Conservation (phyloP, 2,888 invertebrate genomes). For the Rutpela maculata region DNA sequence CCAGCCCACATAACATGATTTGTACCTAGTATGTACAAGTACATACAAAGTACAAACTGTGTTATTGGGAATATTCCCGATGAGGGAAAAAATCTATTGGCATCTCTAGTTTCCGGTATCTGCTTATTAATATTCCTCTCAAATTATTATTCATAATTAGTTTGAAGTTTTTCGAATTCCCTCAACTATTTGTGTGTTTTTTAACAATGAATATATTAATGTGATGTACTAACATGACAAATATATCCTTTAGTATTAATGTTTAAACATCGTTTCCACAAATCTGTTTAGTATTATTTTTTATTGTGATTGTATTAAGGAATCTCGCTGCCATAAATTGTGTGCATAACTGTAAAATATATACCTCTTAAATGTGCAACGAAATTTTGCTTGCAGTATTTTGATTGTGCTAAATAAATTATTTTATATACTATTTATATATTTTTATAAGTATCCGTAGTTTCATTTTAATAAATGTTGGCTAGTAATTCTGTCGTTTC, state of each 20-base stretch:
- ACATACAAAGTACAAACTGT: no score
- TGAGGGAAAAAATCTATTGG: no score
- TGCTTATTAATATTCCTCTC: background rate
- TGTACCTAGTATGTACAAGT: no score
- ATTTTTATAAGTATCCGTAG: slow-evolving; percentile 37
- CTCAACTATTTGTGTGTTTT: background rate
- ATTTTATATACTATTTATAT: slow-evolving; percentile 41
- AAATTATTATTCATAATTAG: background rate
- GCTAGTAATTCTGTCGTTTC: slow-evolving; percentile 1
- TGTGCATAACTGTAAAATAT: slow-evolving; percentile 36
- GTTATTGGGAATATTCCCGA: no score
- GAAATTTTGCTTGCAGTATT: slow-evolving; percentile 42
- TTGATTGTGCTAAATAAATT: slow-evolving; percentile 40
- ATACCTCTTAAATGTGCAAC: slow-evolving; percentile 39
- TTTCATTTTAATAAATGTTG: slow-evolving; percentile 41
- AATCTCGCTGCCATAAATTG: slow-evolving; percentile 36
- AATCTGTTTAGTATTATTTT: slow-evolving; percentile 25
- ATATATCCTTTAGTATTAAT: slow-evolving; percentile 20
- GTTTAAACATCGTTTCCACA: background rate
- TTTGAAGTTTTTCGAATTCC: background rate
- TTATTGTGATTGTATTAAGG: slow-evolving; percentile 37
- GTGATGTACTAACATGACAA: slow-evolving; percentile 27
- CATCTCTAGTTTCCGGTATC: no score
- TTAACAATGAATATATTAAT: background rate
- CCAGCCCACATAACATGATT: no score